Conservation (phyloP, 2,888 invertebrate genomes). For the Tenthredo notha region DNA sequence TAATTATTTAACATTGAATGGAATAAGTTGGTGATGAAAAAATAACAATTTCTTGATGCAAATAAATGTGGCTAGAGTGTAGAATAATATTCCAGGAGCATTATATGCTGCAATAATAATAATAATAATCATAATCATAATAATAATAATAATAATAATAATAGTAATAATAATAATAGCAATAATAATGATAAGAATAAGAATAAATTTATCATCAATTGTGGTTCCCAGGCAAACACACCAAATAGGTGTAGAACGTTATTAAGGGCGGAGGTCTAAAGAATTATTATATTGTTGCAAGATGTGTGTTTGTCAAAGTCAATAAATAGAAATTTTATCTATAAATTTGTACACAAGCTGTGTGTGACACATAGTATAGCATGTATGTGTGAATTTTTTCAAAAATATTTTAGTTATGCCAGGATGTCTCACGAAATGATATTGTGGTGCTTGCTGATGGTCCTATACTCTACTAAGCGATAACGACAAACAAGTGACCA, state of each 20-base stretch:
- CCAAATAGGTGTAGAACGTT: slow-evolving; percentile 46
- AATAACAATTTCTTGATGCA: slow-evolving; percentile 77
- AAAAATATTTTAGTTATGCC: slow-evolving; percentile 9
- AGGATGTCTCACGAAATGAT: slow-evolving; percentile 13
- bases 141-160: slow-evolving; percentile 54
- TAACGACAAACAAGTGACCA: neutral
- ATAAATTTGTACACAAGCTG: slow-evolving; percentile 24
- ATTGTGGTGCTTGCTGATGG: slow-evolving; percentile 13
- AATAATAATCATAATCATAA: slow-evolving; percentile 57
- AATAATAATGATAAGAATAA: slow-evolving; percentile 49
- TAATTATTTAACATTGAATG: slow-evolving; percentile 79
- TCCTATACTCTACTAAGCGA: neutral
- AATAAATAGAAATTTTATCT: slow-evolving; percentile 50
- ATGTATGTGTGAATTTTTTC: slow-evolving; percentile 28
- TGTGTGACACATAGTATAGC: slow-evolving; percentile 19
- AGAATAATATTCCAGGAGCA: slow-evolving; percentile 70
- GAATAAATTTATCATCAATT: slow-evolving; percentile 55
- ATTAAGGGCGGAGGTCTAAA: slow-evolving; percentile 38
- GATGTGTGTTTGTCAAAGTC: slow-evolving; percentile 48
- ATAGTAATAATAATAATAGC: slow-evolving; percentile 52
- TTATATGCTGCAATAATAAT: slow-evolving; percentile 60
- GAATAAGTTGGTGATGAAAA: slow-evolving; percentile 77
- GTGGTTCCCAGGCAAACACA: slow-evolving; percentile 51
- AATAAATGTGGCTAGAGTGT: slow-evolving; percentile 77
- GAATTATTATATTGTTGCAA: slow-evolving; percentile 55